Conservation (phyloP, 2,113 vertebrate genomes). For the Sphyrna mokarran region DNA sequence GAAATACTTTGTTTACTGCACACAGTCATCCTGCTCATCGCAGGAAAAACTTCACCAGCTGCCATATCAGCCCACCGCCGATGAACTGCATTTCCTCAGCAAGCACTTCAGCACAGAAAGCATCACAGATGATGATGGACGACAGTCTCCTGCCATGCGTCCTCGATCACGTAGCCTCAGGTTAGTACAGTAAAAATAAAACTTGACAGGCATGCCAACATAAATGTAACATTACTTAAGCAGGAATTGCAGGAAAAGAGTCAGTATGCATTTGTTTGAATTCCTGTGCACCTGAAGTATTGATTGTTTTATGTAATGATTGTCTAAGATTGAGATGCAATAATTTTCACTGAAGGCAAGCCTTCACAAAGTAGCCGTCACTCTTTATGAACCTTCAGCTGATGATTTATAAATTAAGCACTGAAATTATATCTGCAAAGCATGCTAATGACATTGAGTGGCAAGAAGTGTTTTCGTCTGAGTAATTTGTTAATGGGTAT, state of each 20-base stretch:
- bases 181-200: constrained; percentile 44
- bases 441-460: neutral
- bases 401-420: neutral
- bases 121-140: constrained; percentile 87
- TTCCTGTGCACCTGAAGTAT: neutral
- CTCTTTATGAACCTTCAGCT: neutral
- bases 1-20: constrained; percentile 56
- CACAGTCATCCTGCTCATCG: constrained; percentile 98
- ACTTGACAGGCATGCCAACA: neutral
- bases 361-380: neutral
- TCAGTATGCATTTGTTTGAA: neutral
- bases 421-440: neutral
- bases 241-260: neutral
- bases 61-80: constrained; percentile 92
- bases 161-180: constrained; percentile 91
- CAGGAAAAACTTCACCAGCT: constrained; percentile 98
- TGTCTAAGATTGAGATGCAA: neutral
- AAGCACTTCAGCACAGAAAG: constrained; percentile 97
- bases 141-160: constrained; percentile 81
- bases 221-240: neutral
- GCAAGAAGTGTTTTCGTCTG: neutral
- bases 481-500: neutral
- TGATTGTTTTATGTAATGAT: neutral
- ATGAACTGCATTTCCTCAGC: constrained; percentile 95
- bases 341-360: neutral